phyloP scores from a whole-genome alignment of 2,113 vertebrate genomes.

The Peromyscus californicus region DNA sequence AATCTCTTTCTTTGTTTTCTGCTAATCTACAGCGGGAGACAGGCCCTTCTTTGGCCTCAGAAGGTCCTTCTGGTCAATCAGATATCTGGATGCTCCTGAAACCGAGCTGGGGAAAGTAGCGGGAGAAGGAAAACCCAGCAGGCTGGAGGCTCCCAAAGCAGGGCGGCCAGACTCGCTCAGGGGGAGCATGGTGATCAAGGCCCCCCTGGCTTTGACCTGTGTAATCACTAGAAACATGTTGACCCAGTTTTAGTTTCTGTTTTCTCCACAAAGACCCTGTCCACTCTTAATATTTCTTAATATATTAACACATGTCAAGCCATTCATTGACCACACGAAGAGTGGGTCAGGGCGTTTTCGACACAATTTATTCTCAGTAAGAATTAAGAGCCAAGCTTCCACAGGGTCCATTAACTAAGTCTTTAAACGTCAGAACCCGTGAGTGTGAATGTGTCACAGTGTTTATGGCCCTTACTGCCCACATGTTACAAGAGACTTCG shows the following conservation, averaged over 20 bases:
- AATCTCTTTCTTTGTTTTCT: constrained; percentile 87
- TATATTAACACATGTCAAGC: constrained; percentile 64
- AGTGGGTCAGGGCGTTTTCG: background rate
- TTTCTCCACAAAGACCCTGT: constrained; percentile 50
- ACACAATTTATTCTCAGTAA: background rate
- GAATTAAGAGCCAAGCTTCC: background rate
- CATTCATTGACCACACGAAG: background rate
- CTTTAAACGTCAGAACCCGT: constrained; percentile 15
- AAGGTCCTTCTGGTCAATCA: constrained; percentile 82
- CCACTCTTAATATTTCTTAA: constrained; percentile 60
- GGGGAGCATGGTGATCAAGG: constrained; percentile 60
- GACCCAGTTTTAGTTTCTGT: constrained; percentile 4
- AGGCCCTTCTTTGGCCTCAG: constrained; percentile 68
- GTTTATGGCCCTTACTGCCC: background rate
- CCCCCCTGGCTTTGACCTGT: background rate
- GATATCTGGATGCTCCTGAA: constrained; percentile 64
- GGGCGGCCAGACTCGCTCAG: background rate
- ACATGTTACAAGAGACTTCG: background rate
- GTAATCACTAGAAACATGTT: constrained; percentile 68
- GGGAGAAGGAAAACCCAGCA: background rate
- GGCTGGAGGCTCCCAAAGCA: background rate
- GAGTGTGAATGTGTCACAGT: background rate
- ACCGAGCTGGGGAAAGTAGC: constrained; percentile 47
- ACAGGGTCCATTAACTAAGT: background rate
- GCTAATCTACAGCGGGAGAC: constrained; percentile 78